Conservation (phyloP, 2,888 invertebrate genomes). For the Luperina testacea region DNA sequence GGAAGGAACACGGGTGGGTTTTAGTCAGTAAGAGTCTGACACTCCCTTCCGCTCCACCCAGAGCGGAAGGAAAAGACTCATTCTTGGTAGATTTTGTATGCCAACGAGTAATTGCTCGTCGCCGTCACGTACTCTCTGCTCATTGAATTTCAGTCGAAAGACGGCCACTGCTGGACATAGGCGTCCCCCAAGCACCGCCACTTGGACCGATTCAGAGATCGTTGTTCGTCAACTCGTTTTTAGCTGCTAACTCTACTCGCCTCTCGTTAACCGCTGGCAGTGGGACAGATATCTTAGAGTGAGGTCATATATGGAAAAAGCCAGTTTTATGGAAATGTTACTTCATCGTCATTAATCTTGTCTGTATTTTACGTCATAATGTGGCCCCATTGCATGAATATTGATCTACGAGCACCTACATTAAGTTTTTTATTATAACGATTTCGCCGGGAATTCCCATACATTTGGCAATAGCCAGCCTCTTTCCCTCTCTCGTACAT, state of each 20-base stretch:
- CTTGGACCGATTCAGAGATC: too few species aligned
- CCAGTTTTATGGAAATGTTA: conserved; percentile 34
- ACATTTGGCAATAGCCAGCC: neutral
- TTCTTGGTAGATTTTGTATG: too few species aligned
- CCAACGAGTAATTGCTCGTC: too few species aligned
- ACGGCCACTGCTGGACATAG: too few species aligned
- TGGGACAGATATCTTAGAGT: neutral
- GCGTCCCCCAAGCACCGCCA: too few species aligned
- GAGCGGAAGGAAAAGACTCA: too few species aligned
- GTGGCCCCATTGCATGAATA: neutral
- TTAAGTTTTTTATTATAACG: neutral
- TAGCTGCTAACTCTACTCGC: neutral
- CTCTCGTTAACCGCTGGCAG: neutral
- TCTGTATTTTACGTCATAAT: neutral
- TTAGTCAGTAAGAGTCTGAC: too few species aligned
- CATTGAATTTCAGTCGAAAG: too few species aligned
- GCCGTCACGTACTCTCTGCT: too few species aligned
- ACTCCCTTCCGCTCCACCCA: too few species aligned
- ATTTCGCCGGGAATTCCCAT: neutral
- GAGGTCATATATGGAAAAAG: conserved; percentile 24
- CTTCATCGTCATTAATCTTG: neutral
- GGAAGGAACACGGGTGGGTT: too few species aligned
- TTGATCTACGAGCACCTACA: neutral
- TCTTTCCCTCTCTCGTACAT: too few species aligned
- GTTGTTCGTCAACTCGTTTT: neutral